Conservation (phyloP, 2,888 invertebrate species). For the Papilio elwesi region DNA sequence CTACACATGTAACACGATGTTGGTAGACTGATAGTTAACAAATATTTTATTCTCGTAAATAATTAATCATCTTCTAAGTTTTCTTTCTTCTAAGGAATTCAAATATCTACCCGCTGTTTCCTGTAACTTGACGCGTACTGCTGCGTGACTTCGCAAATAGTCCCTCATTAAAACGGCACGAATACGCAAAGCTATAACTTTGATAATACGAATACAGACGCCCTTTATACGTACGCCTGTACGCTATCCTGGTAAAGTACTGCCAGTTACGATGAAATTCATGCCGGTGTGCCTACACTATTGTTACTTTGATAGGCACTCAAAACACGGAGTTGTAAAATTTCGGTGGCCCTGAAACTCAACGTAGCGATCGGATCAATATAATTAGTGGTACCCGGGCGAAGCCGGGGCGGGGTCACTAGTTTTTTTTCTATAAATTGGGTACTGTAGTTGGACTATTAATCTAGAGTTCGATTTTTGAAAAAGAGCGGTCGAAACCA, state of each 20-base stretch:
- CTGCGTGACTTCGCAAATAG: conserved; percentile 75
- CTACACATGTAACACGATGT: no score
- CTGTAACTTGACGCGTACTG: conserved; percentile 43
- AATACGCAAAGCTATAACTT: conserved; percentile 60
- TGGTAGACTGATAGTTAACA: no score
- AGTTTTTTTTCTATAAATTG: no score
- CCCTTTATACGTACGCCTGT: conserved; percentile 46
- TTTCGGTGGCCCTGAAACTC: neutral
- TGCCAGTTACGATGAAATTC: conserved; percentile 16
- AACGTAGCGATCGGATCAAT: no score
- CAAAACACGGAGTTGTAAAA: neutral
- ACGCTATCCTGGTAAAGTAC: conserved; percentile 22
- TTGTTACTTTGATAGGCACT: conserved; percentile 1
- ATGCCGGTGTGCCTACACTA: neutral
- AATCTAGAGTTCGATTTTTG: no score
- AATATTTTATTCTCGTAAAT: no score
- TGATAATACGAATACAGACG: conserved; percentile 63
- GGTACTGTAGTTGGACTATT: no score
- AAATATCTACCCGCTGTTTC: conserved; percentile 41
- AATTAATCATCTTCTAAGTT: neutral
- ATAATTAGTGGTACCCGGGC: no score
- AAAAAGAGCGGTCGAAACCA: no score
- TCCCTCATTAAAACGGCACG: conserved; percentile 76
- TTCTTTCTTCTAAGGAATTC: neutral
- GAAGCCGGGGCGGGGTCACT: no score